Conservation (phyloP, 1,140 invertebrate species). For the Lordiphosa collinella region DNA sequence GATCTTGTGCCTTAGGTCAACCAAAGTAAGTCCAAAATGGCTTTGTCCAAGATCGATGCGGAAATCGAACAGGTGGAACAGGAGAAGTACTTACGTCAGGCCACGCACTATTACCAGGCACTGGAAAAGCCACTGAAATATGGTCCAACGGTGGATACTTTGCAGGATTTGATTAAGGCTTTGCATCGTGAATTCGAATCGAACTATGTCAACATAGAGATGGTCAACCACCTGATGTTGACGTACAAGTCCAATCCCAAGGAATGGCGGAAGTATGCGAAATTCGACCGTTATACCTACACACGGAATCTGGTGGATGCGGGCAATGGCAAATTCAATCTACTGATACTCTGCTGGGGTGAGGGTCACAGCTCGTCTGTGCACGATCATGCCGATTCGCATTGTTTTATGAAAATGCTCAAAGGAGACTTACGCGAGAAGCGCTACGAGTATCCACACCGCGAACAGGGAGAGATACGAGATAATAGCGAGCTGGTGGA, state of each 20-base stretch:
- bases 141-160: conserved; percentile 77
- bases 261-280: conserved; percentile 97
- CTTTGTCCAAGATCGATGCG: conserved; percentile 67
- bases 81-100: conserved; percentile 72
- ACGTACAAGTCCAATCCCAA: conserved; percentile 92
- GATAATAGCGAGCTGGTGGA: conserved; percentile 81
- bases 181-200: conserved; percentile 88
- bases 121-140: conserved; percentile 77
- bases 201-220: conserved; percentile 92
- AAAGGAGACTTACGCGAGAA: conserved; percentile 87
- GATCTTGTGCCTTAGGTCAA: conserved; percentile 47
- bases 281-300: conserved; percentile 96
- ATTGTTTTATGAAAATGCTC: conserved; percentile 98
- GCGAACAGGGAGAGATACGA: conserved; percentile 31
- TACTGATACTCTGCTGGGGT: conserved; percentile 98
- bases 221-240: conserved; percentile 90
- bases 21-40: conserved; percentile 65
- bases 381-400: conserved; percentile 97
- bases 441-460: conserved; percentile 77
- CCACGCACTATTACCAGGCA: conserved; percentile 68
- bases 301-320: conserved; percentile 95
- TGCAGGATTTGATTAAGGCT: conserved; percentile 88
- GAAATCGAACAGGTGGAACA: conserved; percentile 64
- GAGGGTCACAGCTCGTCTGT: conserved; percentile 96
- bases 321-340: conserved; percentile 98